Evolutionary conservation across 2,888 invertebrate species (phyloP), one percentile per base, ranked within the genome.

Genomic region (Tenthredo distinguenda): DNA sequence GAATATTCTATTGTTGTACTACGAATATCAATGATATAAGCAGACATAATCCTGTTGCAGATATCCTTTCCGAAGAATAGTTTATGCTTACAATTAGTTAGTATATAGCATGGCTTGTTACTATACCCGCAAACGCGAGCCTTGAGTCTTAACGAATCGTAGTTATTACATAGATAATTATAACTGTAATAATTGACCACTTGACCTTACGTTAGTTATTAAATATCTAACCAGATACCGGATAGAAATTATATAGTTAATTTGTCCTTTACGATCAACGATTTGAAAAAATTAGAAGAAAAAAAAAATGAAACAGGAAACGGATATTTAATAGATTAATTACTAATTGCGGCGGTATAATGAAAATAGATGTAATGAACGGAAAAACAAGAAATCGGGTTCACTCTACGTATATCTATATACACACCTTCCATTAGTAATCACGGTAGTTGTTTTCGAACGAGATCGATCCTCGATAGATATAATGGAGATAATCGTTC

Each of bases 131-230:
- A 47, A 47, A 47, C 12, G 47, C 12, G 47, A 15, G 43, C 37
- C 40, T 72, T 43, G 37, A 34, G 21, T 62, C 26, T 62, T 62
- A 62, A n/a, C 72, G 37, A 21, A 43, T 37, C 12, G 71, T 71
- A 10, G 71, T 40, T 40, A 26, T 76, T 43, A 47, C 12, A 55
- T 34, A 55, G 7, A 50, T 31, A 77, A 77, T 77, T 77, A 77
- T 55, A 31, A 77, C 34, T 47, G 50, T 77, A 77, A 55, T 55
- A 55, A 77, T 77, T 77, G 50, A 26, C 77, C 55, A 31, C 55
- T 77, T 47, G 77, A 77, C 77, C 77, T 50, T 77, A n/a, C 7
- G 18, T 18, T 21, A 21, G 62, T 62, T 62, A 26, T 62, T 62
- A 21, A 62, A 62, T 62, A 26, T 62, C 62, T 62, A 62, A 55